Base-by-base conservation (phyloP, 2,113 vertebrate genomes). In the Opisthocomus hoazin region DNA sequence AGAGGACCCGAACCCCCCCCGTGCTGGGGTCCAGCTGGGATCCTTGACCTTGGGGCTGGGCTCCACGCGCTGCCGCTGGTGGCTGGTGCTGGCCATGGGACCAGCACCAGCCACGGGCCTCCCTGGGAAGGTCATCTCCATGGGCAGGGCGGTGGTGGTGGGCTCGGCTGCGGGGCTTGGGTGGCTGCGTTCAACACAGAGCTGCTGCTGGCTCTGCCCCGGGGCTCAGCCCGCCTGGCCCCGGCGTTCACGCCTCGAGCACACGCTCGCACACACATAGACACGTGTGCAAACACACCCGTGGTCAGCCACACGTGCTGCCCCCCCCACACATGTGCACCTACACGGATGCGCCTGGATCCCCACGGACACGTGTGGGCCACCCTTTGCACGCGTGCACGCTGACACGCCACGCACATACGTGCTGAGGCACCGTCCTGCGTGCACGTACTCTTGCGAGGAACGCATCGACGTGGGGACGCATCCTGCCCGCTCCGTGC, bases 161-260 rank as follows among this genome's bases (percentile, higher is more conserved):
- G 46, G 22, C 64, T 32, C 6, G 1, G 34, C 22, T 5, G 22
- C 0, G 22, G 63, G 46, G 34, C 6, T 6, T 30, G 13, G 37
- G 18, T 6, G 54, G 54, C 21, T 10, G 24, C 4, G 0, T 39
- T 29, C 11, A 30, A 6, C 32, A 7, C 0, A 6, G n/a, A 30
- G 29, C 41, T 15, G 14, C 64, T 43, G 48, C 73, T 4, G 24
- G n/a, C 50, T 79, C 41, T 54, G 75, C 46, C 37, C 14, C 13
- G 19, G 19, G 36, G 29, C 43, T 60, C 54, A 45, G 54, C 34
- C 45, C 29, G 2, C 3, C 15, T 2, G 41, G 22, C 26, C 36
- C 32, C 1, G 2, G 58, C 4, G 1, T 24, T 46, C 45, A 2
- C 1, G 2, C 9, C 64, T 13, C 1, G 7, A 20, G 11, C 36